Base-by-base conservation (phyloP, 2,888 invertebrate species). In the Melinopterus prodromus region DNA sequence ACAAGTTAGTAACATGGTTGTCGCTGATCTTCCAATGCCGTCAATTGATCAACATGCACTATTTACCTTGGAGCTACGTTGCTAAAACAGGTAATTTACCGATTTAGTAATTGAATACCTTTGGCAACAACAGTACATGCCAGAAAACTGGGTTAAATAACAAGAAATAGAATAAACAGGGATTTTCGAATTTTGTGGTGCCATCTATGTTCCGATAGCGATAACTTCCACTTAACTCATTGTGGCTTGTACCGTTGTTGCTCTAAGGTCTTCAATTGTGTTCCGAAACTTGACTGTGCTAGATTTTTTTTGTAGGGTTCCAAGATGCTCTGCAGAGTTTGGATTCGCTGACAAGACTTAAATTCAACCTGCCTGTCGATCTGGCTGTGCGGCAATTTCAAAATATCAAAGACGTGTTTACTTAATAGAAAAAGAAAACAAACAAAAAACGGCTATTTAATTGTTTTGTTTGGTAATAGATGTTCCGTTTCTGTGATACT, bases 381-480 rank as follows among this genome's bases (percentile, higher is more conserved):
- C 91, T 99, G 86, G 99, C 99, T 70, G 95, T 99, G 71, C 94
- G 98, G 87, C 98, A 99, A 87, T 98, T 99, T 88, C 97, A 97
- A 88, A 98, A 98, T 91, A 99, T 99, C 89, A 98, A 96, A 91
- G 98, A 99, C 91, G 98, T 97, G 83, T 98, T 98, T 90, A 93
- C 93, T 91, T 97, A 93, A 74, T 12, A 16, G 16, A 71, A 71
- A 71, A 71, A n/a, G n/a, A 35, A 71, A 16, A 74, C n/a, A 4
- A 53, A 38, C 1, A 53, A 53, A 53, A 9, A 35, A 26, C 9
- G 71, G 15, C 26, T 71, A 16, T n/a, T 16, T 71, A 71, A 16
- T 9, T 71, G 7, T 6, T 71, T 71, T 4, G 71, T 74, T 26
- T 6, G n/a, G 6, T 74, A 16, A 6, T 74, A 36, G 35, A 12